Conservation (phyloP, 2,888 invertebrate species). For the Callinectes sapidus region DNA sequence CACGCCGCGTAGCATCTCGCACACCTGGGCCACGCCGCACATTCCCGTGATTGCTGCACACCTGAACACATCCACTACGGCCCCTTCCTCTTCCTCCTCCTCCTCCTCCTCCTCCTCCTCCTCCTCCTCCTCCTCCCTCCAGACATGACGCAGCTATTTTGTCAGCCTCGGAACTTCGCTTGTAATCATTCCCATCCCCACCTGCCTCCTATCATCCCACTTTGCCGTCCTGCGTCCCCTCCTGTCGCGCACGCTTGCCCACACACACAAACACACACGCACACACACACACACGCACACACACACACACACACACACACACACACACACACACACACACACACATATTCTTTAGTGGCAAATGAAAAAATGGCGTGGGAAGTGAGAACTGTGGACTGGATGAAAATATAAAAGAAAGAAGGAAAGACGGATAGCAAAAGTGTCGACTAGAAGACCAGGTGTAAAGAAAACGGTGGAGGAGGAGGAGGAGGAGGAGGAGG, state of each 20-base stretch:
- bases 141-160: neutral
- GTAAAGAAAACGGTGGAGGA: neutral
- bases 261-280: conserved; percentile 5
- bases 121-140: conserved; percentile 1
- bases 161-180: conserved; percentile 1
- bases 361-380: neutral
- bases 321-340: neutral
- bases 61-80: neutral
- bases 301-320: conserved; percentile 12
- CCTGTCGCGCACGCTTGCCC: neutral
- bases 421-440: neutral
- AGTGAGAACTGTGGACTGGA: neutral
- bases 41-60: neutral
- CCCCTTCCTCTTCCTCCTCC: conserved; percentile 11
- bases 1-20: neutral
- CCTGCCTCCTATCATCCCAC: conserved; percentile 5
- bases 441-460: neutral
- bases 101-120: neutral
- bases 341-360: neutral
- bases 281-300: conserved; percentile 21
- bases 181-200: neutral
- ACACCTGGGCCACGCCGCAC: neutral
- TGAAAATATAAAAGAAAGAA: neutral
- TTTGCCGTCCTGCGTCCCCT: conserved; percentile 1
- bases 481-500: neutral